These are phyloP conservation scores for Zaprionus camerounensis DNA, from an alignment of 1,140 invertebrate genomes.

Conservation along the genomic window DNA sequence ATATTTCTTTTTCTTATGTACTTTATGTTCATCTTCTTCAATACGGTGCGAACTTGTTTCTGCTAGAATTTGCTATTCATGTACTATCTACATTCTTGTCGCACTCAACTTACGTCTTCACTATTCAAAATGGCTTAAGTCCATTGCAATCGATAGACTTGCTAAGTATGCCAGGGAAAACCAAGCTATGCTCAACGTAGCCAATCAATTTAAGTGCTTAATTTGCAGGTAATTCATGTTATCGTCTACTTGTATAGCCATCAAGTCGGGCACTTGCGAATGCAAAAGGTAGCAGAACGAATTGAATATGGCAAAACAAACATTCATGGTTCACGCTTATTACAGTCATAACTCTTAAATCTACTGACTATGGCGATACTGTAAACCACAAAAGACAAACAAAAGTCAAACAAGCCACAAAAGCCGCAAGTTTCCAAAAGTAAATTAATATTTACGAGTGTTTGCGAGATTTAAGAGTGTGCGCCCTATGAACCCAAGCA, in stretches of 20 bases:
- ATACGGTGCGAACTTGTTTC: too few species aligned
- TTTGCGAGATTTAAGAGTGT: slow-evolving; percentile 65
- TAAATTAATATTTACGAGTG: slow-evolving; percentile 79
- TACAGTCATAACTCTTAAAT: slow-evolving; percentile 47
- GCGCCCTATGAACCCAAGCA: slow-evolving; percentile 56
- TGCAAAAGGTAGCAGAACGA: slow-evolving; percentile 8
- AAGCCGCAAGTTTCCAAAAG: slow-evolving; percentile 53
- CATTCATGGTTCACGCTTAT: slow-evolving; percentile 29
- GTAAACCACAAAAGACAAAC: slow-evolving; percentile 27
- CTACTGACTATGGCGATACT: not conserved
- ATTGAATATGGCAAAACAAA: slow-evolving; percentile 28
- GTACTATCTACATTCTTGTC: not conserved
- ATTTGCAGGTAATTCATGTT: slow-evolving; percentile 18
- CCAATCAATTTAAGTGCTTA: slow-evolving; percentile 24
- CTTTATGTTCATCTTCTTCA: too few species aligned
- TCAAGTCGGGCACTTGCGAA: slow-evolving; percentile 5
- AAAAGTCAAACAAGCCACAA: slow-evolving; percentile 54
- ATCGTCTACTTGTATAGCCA: not conserved
- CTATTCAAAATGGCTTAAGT: not conserved
- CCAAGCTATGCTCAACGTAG: not conserved
- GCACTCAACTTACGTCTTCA: not conserved
- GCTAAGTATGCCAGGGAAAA: not conserved
- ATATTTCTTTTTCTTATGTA: too few species aligned
- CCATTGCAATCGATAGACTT: not conserved
- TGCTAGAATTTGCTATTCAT: too few species aligned